Conservation (phyloP, 2,888 invertebrate species). For the Sphaeridia pumilis region DNA sequence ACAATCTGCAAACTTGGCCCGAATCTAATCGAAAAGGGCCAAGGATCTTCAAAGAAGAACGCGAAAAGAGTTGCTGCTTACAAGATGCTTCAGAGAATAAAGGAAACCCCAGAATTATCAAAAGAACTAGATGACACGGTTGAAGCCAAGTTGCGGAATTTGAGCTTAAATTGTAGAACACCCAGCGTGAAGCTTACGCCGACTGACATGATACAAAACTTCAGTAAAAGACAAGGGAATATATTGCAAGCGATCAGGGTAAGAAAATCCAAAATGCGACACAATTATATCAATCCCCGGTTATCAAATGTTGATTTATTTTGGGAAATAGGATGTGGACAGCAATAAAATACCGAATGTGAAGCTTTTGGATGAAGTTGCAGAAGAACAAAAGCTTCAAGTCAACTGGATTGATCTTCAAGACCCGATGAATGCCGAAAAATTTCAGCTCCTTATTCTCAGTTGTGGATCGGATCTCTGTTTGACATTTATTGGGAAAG, state of each 20-base stretch:
- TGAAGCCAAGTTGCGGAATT: too few species aligned
- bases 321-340: too few species aligned
- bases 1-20: conserved; percentile 25
- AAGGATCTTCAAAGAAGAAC: conserved; percentile 30
- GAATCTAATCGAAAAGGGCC: conserved; percentile 26
- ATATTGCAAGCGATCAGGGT: conserved; percentile 6
- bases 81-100: conserved; percentile 24
- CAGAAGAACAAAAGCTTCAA: conserved; percentile 30
- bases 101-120: too few species aligned
- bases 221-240: conserved; percentile 3
- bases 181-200: too few species aligned
- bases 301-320: too few species aligned
- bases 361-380: conserved; percentile 22
- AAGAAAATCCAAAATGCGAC: too few species aligned
- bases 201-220: conserved; percentile 6
- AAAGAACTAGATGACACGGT: too few species aligned
- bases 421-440: conserved; percentile 12
- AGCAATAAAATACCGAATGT: too few species aligned
- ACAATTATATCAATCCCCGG: too few species aligned
- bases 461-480: conserved; percentile 24
- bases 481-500: conserved; percentile 25
- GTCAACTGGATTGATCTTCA: conserved; percentile 29
- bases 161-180: too few species aligned
- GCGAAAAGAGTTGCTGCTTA: conserved; percentile 34
- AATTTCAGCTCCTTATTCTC: conserved; percentile 15